Evolutionary conservation across 2,888 invertebrate genomes (phyloP), one percentile per base, ranked within the genome.

Genomic region (Zootermopsis nevadensis): DNA sequence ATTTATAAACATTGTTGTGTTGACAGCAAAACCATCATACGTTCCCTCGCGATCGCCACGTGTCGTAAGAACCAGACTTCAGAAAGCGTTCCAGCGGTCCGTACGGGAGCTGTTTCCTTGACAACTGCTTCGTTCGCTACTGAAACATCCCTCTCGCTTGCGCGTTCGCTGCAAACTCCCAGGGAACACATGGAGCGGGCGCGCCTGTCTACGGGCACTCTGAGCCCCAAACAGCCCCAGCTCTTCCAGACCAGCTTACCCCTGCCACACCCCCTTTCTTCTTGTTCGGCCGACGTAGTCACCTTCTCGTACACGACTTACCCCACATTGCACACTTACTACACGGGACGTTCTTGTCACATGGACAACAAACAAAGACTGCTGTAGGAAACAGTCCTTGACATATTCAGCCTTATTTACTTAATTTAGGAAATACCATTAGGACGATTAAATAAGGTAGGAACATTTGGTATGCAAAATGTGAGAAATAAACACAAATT

Each of bases 121-220:
- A 77, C 77, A 77, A 77, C 77, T 35, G 76, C n/a, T 42, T 12
- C 42, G 42, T 42, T 53, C 77, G 77, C 42, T 77, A 53, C 77
- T 77, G 55, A 48, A 33, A 42, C 77, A 35, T 3, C 72, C 35
- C 67, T 27, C 67, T 67, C 8, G 67, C 31, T 30, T 27, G 33
- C 35, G 22, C 35, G 15, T 10, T 24, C 53, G 15, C 27, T 53
- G 77, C 77, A 53, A 27, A 53, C 31, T 42, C 77, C 77, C 77
- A 55, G 77, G 77, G 33, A 77, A 24, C 31, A 33, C 19, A 30
- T 6, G n/a, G 53, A 27, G 77, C 77, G 77, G 55, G 55, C 77
- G 53, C 77, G 53, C 53, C 69, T n/a, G 69, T 69, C 69, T 69
- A 19, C 69, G 69, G 69, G 69, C 33, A 69, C 2, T 22, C 69